These are phyloP conservation scores for Drosophila aldrichi DNA, from an alignment of 2,888 invertebrate species.

Conservation along the genomic window DNA sequence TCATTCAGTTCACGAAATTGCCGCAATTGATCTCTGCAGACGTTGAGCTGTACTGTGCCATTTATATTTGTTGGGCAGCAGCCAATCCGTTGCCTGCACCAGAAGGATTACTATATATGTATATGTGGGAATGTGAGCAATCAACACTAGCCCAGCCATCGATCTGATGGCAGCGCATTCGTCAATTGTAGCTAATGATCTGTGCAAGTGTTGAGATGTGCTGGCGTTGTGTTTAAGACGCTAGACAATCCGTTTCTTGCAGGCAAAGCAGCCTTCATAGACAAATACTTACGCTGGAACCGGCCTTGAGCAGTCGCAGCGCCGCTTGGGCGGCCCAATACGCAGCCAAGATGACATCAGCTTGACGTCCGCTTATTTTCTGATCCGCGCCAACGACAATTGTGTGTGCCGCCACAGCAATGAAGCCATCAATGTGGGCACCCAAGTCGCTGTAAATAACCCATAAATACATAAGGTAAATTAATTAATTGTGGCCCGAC, in stretches of 20 bases:
- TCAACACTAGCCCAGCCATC: slow-evolving; percentile 13
- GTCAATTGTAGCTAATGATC: slow-evolving; percentile 28
- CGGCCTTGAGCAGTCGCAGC: slow-evolving; percentile 95
- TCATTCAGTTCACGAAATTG: slow-evolving; percentile 71
- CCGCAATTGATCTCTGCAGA: slow-evolving; percentile 66
- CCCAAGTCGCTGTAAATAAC: slow-evolving; percentile 94
- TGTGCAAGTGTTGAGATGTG: slow-evolving; percentile 66
- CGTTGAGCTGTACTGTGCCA: slow-evolving; percentile 69
- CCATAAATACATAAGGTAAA: background rate
- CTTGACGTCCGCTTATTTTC: slow-evolving; percentile 94
- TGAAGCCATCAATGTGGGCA: slow-evolving; percentile 99
- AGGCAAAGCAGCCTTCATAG: background rate
- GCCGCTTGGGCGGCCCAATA: slow-evolving; percentile 98
- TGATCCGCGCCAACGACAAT: slow-evolving; percentile 94
- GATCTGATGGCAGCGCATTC: slow-evolving; percentile 17
- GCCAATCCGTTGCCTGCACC: slow-evolving; percentile 49
- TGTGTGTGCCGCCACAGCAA: slow-evolving; percentile 99
- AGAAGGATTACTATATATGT: background rate
- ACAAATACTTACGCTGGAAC: slow-evolving; percentile 90
- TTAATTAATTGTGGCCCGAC: background rate
- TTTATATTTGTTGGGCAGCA: slow-evolving; percentile 25
- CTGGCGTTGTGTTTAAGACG: slow-evolving; percentile 28
- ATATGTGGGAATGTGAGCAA: slow-evolving; percentile 24
- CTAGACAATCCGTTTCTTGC: slow-evolving; percentile 60
- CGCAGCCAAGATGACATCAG: slow-evolving; percentile 98